Conservation (phyloP, 2,888 invertebrate species). For the Eueremaeus valkanovi region DNA sequence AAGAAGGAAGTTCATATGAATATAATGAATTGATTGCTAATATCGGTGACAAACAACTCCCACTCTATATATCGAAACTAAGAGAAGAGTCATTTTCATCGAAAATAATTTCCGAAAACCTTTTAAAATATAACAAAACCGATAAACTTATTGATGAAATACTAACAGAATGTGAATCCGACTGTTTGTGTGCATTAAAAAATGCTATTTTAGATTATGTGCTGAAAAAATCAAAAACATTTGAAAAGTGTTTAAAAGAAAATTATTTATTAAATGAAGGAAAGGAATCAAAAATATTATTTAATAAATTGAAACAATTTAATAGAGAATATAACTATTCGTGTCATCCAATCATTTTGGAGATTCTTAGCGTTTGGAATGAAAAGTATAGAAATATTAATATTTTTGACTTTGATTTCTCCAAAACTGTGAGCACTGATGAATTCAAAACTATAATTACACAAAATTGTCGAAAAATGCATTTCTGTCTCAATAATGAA, state of each 20-base stretch:
- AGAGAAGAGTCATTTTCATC: not conserved
- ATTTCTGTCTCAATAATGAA: constrained; percentile 12
- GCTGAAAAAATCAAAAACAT: not conserved
- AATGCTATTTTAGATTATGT: not conserved
- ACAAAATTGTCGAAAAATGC: constrained; percentile 14
- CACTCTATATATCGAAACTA: not conserved
- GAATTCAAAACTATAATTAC: not conserved
- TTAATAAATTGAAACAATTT: not conserved
- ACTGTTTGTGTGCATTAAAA: not conserved
- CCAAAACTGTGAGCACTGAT: not conserved
- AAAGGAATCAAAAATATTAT: not conserved
- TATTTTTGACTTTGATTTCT: constrained; percentile 22
- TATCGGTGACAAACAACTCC: constrained; percentile 8
- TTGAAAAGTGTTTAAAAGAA: not conserved
- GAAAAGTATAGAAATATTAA: not conserved
- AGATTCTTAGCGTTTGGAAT: constrained; percentile 1
- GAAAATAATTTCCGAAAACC: not conserved
- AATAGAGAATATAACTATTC: not conserved
- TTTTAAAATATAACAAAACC: not conserved
- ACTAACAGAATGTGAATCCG: not conserved
- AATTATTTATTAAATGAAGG: not conserved
- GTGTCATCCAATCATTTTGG: not conserved
- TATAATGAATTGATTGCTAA: not conserved
- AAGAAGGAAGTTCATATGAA: not conserved
- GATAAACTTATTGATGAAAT: not conserved